Conservation (phyloP, 2,113 vertebrate genomes). For the human (Homo sapiens) region DNA sequence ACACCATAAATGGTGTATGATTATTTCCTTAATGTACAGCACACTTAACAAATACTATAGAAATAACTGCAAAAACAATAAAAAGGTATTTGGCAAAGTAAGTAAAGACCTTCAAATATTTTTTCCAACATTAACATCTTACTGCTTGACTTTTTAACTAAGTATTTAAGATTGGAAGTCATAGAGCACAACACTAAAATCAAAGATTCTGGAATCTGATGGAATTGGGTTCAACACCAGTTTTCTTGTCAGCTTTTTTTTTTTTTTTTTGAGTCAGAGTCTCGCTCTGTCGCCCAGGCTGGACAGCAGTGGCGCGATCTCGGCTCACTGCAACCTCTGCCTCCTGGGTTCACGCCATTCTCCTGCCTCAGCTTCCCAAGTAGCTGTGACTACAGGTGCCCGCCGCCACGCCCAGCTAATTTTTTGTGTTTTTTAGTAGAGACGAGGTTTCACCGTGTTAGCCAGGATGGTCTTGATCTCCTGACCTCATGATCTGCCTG, state of each 20-base stretch:
- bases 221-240: not conserved
- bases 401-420: too few relatives aligned
- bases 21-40: not conserved
- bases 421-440: too few relatives aligned
- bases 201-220: not conserved
- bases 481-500: too few relatives aligned
- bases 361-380: too few relatives aligned
- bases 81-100: not conserved
- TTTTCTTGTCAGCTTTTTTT: not conserved
- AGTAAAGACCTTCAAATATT: not conserved
- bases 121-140: not conserved
- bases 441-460: too few relatives aligned
- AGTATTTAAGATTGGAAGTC: not conserved
- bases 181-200: not conserved
- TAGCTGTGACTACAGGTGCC: too few relatives aligned
- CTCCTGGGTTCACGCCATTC: too few relatives aligned
- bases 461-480: too few relatives aligned
- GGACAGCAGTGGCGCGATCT: too few relatives aligned
- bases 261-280: too few relatives aligned
- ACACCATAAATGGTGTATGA: not conserved
- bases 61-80: not conserved
- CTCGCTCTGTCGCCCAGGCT: too few relatives aligned
- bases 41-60: not conserved
- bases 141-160: not conserved
- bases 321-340: too few relatives aligned